Evolutionary conservation across 92 coral and sea anemone genomes (phyloP).

Genomic region (Epizoanthus rinbou): DNA sequence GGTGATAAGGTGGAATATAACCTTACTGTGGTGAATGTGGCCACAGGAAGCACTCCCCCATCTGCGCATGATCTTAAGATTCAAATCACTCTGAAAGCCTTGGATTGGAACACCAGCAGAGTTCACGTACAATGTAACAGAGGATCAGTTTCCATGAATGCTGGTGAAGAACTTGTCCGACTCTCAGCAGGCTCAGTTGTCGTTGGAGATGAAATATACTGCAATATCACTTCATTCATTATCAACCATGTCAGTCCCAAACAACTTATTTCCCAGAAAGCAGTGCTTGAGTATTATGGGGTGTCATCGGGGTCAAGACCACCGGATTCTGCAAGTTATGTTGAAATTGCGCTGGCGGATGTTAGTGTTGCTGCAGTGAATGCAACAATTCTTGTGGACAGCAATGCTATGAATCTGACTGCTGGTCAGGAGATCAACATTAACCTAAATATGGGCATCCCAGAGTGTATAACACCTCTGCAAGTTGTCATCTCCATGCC

Average conservation of each 20-base stretch:
- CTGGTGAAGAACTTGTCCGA: constrained; percentile 8
- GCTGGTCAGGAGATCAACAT: constrained; percentile 77
- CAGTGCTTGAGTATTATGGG: constrained; percentile 58
- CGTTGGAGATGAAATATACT: constrained; percentile 42
- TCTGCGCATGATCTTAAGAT: constrained; percentile 69
- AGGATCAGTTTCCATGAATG: constrained; percentile 48
- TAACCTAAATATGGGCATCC: constrained; percentile 60
- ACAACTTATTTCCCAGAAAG: constrained; percentile 53
- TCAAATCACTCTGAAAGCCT: constrained; percentile 43
- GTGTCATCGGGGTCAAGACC: constrained; percentile 45
- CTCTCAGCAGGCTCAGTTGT: constrained; percentile 36
- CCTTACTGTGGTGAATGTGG: constrained; percentile 62
- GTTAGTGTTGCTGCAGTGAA: constrained; percentile 54
- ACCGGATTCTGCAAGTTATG: constrained; percentile 54
- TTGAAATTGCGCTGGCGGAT: constrained; percentile 41
- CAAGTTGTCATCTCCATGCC: constrained; percentile 64
- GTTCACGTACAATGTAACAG: constrained; percentile 47
- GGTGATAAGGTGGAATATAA: constrained; percentile 79
- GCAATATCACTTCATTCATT: constrained; percentile 60
- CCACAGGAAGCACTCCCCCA: constrained; percentile 40
- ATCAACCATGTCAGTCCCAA: constrained; percentile 60
- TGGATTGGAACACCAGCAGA: constrained; percentile 41
- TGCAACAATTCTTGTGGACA: constrained; percentile 56
- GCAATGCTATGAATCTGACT: constrained; percentile 56
- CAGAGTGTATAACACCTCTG: constrained; percentile 74